A percentile compares a stretch with the other conserved stretches of the same genome.
Evolutionary conservation across 2,888 invertebrate genomes (phyloP).

Genomic region (Pyrgus malvae): DNA sequence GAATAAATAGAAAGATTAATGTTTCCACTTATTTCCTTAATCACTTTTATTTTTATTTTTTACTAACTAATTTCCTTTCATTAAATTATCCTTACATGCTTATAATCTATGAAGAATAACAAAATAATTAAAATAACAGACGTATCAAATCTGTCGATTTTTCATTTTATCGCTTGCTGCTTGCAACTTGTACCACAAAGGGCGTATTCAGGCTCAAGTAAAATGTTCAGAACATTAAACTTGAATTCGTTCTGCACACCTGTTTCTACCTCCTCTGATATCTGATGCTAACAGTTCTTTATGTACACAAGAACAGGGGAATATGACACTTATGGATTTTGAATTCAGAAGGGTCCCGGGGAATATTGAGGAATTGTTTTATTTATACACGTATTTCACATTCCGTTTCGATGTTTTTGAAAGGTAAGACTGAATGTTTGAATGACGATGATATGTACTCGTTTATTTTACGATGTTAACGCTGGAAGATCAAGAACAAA

Average conservation of each 20-base stretch:
- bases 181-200: constrained; percentile 37
- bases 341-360: neutral
- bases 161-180: neutral
- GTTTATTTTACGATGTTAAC: too few relatives aligned
- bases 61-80: too few relatives aligned
- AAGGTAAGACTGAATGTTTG: too few relatives aligned
- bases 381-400: constrained; percentile 11
- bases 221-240: constrained; percentile 72
- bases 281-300: constrained; percentile 25
- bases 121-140: neutral
- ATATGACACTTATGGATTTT: constrained; percentile 8
- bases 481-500: too few relatives aligned
- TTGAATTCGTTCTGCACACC: constrained; percentile 66
- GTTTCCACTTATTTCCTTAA: too few relatives aligned
- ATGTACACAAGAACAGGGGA: constrained; percentile 11
- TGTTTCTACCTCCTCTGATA: constrained; percentile 46
- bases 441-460: too few relatives aligned
- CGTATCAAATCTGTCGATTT: neutral
- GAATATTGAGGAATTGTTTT: constrained; percentile 9
- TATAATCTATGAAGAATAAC: neutral
- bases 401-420: constrained; percentile 12
- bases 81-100: too few relatives aligned
- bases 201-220: constrained; percentile 50
- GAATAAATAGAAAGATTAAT: too few relatives aligned
- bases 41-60: too few relatives aligned